phyloP scores from a whole-genome alignment of 2,113 vertebrate genomes.

The Sander vitreus region DNA sequence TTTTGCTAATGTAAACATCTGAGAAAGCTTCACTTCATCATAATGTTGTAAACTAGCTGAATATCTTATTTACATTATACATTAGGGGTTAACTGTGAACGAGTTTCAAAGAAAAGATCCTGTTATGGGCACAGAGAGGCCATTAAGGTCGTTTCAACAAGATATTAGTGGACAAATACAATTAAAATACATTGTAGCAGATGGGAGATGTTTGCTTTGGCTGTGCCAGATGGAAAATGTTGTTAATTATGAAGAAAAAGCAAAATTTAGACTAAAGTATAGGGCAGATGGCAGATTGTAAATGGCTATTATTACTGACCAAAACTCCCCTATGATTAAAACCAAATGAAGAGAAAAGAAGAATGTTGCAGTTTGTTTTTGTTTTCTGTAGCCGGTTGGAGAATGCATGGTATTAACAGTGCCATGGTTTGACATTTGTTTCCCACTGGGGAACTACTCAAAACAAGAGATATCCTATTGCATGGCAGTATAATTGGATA shows the following conservation, averaged over 20 bases:
- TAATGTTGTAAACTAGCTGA: background rate
- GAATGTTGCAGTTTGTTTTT: slow-evolving; percentile 15
- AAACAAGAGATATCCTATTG: background rate
- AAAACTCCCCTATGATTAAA: slow-evolving; percentile 23
- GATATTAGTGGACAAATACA: background rate
- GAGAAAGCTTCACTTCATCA: background rate
- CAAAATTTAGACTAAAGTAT: slow-evolving; percentile 15
- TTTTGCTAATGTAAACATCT: background rate
- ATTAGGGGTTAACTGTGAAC: background rate
- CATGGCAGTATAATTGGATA: background rate
- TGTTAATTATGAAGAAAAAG: slow-evolving; percentile 30
- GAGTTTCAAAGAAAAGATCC: background rate
- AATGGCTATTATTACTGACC: slow-evolving; percentile 10
- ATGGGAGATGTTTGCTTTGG: slow-evolving; percentile 12
- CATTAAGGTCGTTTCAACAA: background rate
- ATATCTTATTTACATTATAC: background rate
- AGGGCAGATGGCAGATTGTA: slow-evolving; percentile 23
- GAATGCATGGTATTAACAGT: background rate
- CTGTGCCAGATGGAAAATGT: slow-evolving; percentile 25
- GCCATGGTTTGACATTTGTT: background rate
- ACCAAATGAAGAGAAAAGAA: slow-evolving; percentile 9
- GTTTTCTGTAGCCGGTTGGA: slow-evolving; percentile 3
- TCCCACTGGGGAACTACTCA: background rate
- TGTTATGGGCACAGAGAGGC: background rate
- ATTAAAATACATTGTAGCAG: slow-evolving; percentile 22